Percentiles rank a stretch among this genome's conserved stretches.
Evolutionary conservation across 2,113 vertebrate species (phyloP).

Genomic region (Sus scrofa): DNA sequence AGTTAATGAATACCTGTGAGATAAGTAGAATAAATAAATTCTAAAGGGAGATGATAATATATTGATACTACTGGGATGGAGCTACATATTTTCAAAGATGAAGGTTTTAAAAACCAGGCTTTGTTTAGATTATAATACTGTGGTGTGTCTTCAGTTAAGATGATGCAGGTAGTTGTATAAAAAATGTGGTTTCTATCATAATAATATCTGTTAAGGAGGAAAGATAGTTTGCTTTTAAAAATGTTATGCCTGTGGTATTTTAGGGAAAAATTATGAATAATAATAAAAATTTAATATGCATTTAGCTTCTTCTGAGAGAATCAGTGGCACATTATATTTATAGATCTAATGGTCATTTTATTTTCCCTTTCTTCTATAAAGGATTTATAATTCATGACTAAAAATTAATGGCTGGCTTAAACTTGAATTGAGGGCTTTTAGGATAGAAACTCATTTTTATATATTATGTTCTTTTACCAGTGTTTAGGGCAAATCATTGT

Average conservation of each 20-base stretch:
- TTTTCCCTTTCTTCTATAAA: background rate
- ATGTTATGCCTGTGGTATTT: slow-evolving; percentile 45
- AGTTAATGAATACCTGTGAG: slow-evolving; percentile 16
- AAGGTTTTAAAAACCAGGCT: slow-evolving; percentile 40
- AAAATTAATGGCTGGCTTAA: slow-evolving; percentile 65
- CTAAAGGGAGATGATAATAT: background rate
- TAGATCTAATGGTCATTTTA: slow-evolving; percentile 54
- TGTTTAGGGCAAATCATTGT: slow-evolving; percentile 34
- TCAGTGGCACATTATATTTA: slow-evolving; percentile 40
- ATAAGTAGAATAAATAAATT: slow-evolving; percentile 36
- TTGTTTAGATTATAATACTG: slow-evolving; percentile 40
- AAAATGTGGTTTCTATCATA: slow-evolving; percentile 38
- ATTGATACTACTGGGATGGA: background rate
- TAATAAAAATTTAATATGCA: slow-evolving; percentile 54
- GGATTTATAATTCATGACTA: slow-evolving; percentile 62
- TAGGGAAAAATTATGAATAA: slow-evolving; percentile 57
- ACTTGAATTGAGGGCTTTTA: slow-evolving; percentile 54
- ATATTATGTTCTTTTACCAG: slow-evolving; percentile 21
- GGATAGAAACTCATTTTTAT: slow-evolving; percentile 55
- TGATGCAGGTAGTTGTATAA: background rate
- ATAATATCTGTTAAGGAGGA: background rate
- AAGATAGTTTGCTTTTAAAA: slow-evolving; percentile 56
- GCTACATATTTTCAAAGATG: slow-evolving; percentile 1
- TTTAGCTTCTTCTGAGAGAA: slow-evolving; percentile 52
- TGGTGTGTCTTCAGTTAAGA: background rate